Base-by-base conservation (phyloP, 2,113 vertebrate genomes). In the Antechinus flavipes region DNA sequence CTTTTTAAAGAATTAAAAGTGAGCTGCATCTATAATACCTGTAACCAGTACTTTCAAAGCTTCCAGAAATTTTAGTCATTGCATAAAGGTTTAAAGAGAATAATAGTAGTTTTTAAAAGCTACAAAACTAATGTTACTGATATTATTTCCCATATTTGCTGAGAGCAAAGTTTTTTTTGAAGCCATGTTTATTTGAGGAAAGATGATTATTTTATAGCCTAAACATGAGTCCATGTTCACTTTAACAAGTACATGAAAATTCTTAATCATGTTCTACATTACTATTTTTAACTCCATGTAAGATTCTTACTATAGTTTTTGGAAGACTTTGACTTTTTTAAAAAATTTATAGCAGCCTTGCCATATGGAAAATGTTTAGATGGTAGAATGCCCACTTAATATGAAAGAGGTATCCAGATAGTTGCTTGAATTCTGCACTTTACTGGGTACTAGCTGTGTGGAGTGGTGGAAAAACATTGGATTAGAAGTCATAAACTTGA, bases 1-100 rank as follows among this genome's bases (percentile, higher is more conserved):
- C n/a, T 50, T 95, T 94, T 93, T 91, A 58, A 93, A 47, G 26
- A 84, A 84, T 84, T 42, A 84, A 84, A 42, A 84, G 35, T 76
- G 68, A 76, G 7, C n/a, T 84, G 19, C 16, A 22, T 8, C n/a
- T 84, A 42, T 8, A 84, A 84, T 84, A 42, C 16, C n/a, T 42
- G 5, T n/a, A 84, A 84, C 5, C 19, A 84, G 1, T 84, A 42
- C 1, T 84, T 42, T 23, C 14, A 84, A 68, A 16, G 35, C 16
- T 84, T 84, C 0, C 2, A 84, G 68, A 84, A n/a, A 42, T 68
- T 68, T 68, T n/a, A 68, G 30, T 68, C 30, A n/a, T 68, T 42
- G 19, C 0, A 84, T 42, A 42, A 42, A 42, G 35, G 5, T n/a
- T 42, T 84, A 42, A 84, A 84, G 6, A 84, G n/a, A 6, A 42